Conservation (phyloP, 2,888 invertebrate genomes). For the Galerucella nymphaeae region DNA sequence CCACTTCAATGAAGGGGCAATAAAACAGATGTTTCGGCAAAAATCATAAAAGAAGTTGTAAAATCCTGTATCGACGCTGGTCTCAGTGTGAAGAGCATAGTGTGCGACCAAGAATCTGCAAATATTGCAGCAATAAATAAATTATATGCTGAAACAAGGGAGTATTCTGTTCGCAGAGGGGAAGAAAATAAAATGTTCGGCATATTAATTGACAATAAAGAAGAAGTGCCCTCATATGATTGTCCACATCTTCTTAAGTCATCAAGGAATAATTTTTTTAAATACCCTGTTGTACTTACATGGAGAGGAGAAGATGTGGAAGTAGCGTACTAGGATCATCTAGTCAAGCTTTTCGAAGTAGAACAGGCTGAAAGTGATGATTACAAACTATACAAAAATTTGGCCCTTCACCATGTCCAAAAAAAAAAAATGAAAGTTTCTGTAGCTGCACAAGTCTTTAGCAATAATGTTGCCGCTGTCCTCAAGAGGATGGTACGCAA, state of each 20-base stretch:
- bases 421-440: no score
- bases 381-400: background rate
- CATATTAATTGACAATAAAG: background rate
- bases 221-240: background rate
- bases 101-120: no score
- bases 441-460: no score
- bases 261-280: slow-evolving; percentile 7
- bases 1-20: no score
- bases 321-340: background rate
- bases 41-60: background rate
- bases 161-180: background rate
- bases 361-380: background rate
- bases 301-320: background rate
- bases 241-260: slow-evolving; percentile 4
- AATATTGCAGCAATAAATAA: no score
- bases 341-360: background rate
- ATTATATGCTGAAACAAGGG: no score
- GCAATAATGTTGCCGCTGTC: no score
- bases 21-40: background rate
- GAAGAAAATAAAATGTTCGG: background rate
- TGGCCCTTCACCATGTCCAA: no score
- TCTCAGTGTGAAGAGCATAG: no score
- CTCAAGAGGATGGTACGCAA: background rate
- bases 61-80: no score
- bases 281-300: background rate